Base-by-base conservation (phyloP, 2,113 vertebrate genomes). In the Guaruba guarouba region DNA sequence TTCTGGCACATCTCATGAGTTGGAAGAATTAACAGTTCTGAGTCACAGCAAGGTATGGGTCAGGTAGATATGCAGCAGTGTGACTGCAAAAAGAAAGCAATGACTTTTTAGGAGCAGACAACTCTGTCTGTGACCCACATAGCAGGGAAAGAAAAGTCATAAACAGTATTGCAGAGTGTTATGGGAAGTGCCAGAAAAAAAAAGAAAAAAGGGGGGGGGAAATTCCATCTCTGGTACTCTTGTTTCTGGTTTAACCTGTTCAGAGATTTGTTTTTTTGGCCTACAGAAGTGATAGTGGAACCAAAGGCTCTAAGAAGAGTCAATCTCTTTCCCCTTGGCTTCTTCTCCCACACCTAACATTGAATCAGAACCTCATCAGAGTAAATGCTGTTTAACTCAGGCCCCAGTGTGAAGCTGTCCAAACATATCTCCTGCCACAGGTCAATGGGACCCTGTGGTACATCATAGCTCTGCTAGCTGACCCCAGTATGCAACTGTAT, bases 121-220 rank as follows among this genome's bases (percentile, higher is more conserved):
- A 75, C 35, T 86, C 39, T 93, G 44, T 61, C 51, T 88, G 48
- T 88, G 90, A 92, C 88, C 62, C 92, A 96, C 27, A 95, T 94
- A 96, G 37, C 66, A 31, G 37, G 7, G 35, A 93, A 31, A 64
- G 6, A 66, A 92, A 69, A 95, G 39, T 69, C 17, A 71, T 39
- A 64, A 94, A 86, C 62, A 84, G 10, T 39, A 43, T 14, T 71
- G 20, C 64, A 75, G 28, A 51, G 29, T 55, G 7, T 52, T 64
- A 13, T 69, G 33, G 18, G 39, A 81, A 70, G 46, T 16, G 62
- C 9, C 1, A 22, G 15, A 18, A 25, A 13, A 41, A 13, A 49
- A 49, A 51, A 20, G 19, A 20, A 20, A 51, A 31, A 14, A 3
- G 4, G 1, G 1, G 0, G 23, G 0, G 20, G 39, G 63, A 54